A percentile compares a stretch with the other conserved stretches of the same genome.
phyloP scores from a whole-genome alignment of 2,888 invertebrate species.

The Clistopyga incitator region DNA sequence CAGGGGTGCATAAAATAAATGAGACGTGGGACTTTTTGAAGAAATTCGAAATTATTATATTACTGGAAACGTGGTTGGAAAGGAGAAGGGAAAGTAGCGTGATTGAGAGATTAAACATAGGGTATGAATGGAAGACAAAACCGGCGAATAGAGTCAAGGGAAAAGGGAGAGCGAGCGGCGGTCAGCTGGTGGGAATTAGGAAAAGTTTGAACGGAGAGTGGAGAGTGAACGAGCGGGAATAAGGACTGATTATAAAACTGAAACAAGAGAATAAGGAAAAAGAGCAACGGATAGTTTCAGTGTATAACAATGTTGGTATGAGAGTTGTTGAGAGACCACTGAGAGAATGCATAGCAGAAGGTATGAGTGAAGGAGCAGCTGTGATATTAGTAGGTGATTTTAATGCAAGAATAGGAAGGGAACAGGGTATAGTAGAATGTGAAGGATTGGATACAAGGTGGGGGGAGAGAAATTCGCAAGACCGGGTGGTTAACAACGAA shows the following conservation, averaged over 20 bases:
- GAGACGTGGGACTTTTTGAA: neutral
- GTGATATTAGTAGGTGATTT: conserved; percentile 11
- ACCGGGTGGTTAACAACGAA: neutral
- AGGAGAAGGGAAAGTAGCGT: neutral
- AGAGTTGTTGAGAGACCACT: neutral
- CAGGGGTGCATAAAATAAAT: neutral
- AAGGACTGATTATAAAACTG: conserved; percentile 4
- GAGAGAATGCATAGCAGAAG: neutral
- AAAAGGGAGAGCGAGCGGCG: neutral
- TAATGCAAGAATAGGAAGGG: conserved; percentile 11
- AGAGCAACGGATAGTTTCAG: conserved; percentile 5
- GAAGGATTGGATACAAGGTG: neutral
- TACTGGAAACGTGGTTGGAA: conserved; percentile 14
- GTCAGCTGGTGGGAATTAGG: neutral
- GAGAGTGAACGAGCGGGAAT: neutral
- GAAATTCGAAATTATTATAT: neutral
- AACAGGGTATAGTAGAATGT: neutral
- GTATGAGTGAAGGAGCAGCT: neutral
- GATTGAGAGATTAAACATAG: neutral
- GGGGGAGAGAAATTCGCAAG: conserved; percentile 8
- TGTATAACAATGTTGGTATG: conserved; percentile 19
- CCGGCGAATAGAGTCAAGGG: neutral
- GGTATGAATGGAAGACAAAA: neutral
- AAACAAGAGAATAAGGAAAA: neutral
- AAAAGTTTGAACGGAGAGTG: neutral